These are phyloP conservation scores for Lycodopsis pacificus DNA, from an alignment of 2,797 vertebrate genomes.

Conservation along the genomic window DNA sequence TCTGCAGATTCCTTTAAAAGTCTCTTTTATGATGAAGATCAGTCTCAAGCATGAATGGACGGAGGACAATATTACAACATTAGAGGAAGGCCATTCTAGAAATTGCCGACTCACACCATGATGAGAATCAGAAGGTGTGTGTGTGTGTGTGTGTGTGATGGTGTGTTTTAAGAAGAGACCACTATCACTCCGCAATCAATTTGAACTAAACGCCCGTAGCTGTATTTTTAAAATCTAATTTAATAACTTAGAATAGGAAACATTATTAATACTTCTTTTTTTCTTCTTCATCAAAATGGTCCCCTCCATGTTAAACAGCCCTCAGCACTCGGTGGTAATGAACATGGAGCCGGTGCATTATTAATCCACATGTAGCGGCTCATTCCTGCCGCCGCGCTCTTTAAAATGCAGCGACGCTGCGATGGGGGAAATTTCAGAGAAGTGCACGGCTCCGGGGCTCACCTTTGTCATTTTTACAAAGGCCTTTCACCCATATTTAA, in stretches of 20 bases:
- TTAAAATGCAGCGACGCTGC: constrained; percentile 77
- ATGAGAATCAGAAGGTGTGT: constrained; percentile 83
- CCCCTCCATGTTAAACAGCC: constrained; percentile 99
- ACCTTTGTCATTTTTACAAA: constrained; percentile 89
- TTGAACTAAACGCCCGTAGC: constrained; percentile 97
- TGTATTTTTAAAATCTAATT: constrained; percentile 99
- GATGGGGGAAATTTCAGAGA: constrained; percentile 60
- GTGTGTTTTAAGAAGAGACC: constrained; percentile 88
- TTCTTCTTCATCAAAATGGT: constrained; percentile 93
- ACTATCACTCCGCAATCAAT: constrained; percentile 98
- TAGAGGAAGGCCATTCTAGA: constrained; percentile 73
- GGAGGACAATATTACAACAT: constrained; percentile 79
- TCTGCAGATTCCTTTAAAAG: constrained; percentile 72
- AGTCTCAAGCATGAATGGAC: constrained; percentile 81
- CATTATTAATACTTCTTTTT: constrained; percentile 96
- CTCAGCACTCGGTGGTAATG: constrained; percentile 97
- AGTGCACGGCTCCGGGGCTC: constrained; percentile 84
- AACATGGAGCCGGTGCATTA: constrained; percentile 98
- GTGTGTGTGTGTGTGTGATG: constrained; percentile 65
- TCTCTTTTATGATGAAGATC: constrained; percentile 82
- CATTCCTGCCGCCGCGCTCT: constrained; percentile 88
- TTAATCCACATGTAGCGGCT: constrained; percentile 95
- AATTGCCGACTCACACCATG: constrained; percentile 80
- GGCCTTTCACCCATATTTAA: constrained; percentile 87
- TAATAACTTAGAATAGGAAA: constrained; percentile 99